Evolutionary conservation across 2,888 invertebrate species (phyloP), one percentile per base, ranked within the genome.

Genomic region (Melanostoma mellinum): DNA sequence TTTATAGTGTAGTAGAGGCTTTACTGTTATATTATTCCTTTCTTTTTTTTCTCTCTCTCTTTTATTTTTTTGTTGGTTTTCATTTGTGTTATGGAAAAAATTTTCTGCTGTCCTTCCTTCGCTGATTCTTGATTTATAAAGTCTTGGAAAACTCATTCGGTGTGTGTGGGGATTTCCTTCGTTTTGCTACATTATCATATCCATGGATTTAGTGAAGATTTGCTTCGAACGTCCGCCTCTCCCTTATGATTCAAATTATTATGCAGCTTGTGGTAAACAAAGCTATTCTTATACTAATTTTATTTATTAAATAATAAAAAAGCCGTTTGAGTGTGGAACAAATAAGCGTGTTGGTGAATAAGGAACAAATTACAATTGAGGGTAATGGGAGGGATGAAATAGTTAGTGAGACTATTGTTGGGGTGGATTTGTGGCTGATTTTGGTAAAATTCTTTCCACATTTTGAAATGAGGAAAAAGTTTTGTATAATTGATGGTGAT

Each of bases 261-360:
- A 44, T 69, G 8, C 55, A 30, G 36, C 48, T 50, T 72, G 67
- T 33, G 73, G 78, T 60, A 40, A 67, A 68, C 60, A 53, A 42
- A 52, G 80, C 56, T 63, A 53, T 69, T 65, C 36, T 32, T 35
- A 53, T 52, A 63, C 58, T 60, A 77, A 73, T 77, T 82, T 77
- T 56, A 67, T 81, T 81, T 76, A 71, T 71, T 30, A 55, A 65
- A 75, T 8, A 63, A 65, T 63, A 74, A 44, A 63, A 48, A 30
- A 63, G 6, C 36, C 30, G 8, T 36, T 63, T 48, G 36, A 32
- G 30, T 8, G 63, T 1, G 3, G n/a, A 36, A 38, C 30, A 68
- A 79, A 56, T 44, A 10, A 56, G 46, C 35, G 30, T 61, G 63
- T 42, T 9, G 52, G 33, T 3, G 30, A 46, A 68, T 46, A 35